phyloP scores from a whole-genome alignment of 2,888 invertebrate genomes.

The Linnaemya vulpina region DNA sequence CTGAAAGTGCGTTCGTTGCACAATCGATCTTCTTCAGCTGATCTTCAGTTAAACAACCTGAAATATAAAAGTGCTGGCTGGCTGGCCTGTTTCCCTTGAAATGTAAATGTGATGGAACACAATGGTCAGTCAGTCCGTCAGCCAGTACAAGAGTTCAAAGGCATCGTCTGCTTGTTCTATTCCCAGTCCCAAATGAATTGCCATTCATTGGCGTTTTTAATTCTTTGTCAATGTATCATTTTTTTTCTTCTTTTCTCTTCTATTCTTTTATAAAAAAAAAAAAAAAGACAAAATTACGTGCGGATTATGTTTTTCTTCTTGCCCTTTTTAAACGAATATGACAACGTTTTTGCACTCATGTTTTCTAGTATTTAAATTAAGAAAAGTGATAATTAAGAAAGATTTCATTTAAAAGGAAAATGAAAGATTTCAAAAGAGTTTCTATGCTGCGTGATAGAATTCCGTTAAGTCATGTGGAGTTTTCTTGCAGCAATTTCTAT shows the following conservation, averaged over 20 bases:
- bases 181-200: slow-evolving; percentile 7
- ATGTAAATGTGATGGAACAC: slow-evolving; percentile 32
- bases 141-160: slow-evolving; percentile 12
- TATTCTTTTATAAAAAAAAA: no score
- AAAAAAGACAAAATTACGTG: slow-evolving; percentile 25
- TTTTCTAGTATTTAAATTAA: not conserved
- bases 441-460: no score
- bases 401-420: no score
- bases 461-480: no score
- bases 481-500: no score
- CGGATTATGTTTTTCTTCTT: slow-evolving; percentile 11
- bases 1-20: slow-evolving; percentile 60
- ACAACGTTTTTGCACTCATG: not conserved
- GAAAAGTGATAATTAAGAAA: not conserved
- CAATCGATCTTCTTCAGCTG: slow-evolving; percentile 67
- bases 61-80: slow-evolving; percentile 56
- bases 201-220: not conserved
- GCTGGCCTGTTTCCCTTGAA: slow-evolving; percentile 72
- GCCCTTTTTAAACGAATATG: not conserved
- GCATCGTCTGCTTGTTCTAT: not conserved
- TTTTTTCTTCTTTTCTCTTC: not conserved
- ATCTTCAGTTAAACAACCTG: not conserved
- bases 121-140: slow-evolving; percentile 33
- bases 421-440: no score
- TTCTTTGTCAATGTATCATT: slow-evolving; percentile 2